Conservation (phyloP, 2,797 vertebrate genomes). For the Melanotaenia pygmaea region DNA sequence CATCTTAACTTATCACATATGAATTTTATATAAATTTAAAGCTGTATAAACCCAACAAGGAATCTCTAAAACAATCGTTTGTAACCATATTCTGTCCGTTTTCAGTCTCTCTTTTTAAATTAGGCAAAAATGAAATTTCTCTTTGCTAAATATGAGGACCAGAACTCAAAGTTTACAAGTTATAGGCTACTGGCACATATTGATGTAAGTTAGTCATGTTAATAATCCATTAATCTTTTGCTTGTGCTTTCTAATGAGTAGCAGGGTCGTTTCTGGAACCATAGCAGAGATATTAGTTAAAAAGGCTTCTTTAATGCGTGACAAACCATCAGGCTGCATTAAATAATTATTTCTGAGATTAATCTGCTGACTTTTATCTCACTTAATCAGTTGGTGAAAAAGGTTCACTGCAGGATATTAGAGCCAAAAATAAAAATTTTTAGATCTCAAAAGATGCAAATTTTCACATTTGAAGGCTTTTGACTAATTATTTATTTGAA, state of each 20-base stretch:
- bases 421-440: neutral
- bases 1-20: too few species aligned
- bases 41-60: neutral
- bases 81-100: neutral
- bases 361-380: neutral
- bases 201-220: neutral
- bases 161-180: neutral
- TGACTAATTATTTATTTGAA: neutral
- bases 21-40: neutral
- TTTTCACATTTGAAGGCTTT: neutral
- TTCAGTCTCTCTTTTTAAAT: neutral
- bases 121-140: neutral
- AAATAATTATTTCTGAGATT: neutral
- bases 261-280: too few species aligned
- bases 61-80: neutral
- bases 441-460: neutral
- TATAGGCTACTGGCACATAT: neutral
- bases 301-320: neutral
- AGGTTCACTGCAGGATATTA: neutral
- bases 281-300: neutral
- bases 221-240: neutral
- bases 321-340: neutral
- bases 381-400: neutral
- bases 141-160: neutral
- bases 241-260: neutral